Evolutionary conservation across 2,888 invertebrate species (phyloP), one percentile per base, ranked within the genome.

Genomic region (Parnassius mnemosyne): DNA sequence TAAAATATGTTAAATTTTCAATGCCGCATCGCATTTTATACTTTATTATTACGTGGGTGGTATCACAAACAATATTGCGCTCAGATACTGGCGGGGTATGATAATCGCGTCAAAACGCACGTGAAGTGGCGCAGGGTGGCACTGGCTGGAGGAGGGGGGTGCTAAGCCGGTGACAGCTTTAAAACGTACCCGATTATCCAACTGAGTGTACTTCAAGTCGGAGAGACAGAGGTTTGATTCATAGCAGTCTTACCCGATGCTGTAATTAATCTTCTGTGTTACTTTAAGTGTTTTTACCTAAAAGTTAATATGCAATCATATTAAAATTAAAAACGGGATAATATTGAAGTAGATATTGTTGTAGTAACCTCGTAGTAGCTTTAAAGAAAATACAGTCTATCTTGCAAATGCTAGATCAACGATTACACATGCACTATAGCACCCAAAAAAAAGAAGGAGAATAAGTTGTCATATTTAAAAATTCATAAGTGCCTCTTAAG

Each of bases 71-170:
- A 88, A 89, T 89, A 90, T 89, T 87, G 89, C 86, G 82, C 85
- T 77, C 83, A 87, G 89, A 89, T 89, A 87, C 86, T 79, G 86
- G 71, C 84, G 80, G 86, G 84, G 87, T 88, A 89, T 89, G 89
- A 89, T 91, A 91, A 91, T 91, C 90, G 89, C 89, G 89, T 91
- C 89, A 91, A 90, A 90, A 90, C 89, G 90, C 89, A 89, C 89
- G 88, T 89, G 88, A 87, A 89, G 89, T 84, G 83, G 80, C 80
- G 74, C 76, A 70, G 71, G 72, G 67, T 67, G 69, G 68, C 67
- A 66, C 64, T 61, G 53, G 60, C 54, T 44, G 9, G 59, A 41
- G 71, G 42, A 53, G 58, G 69, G 70, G 64, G 69, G 71, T 65
- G 78, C 81, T 89, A 89, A 90, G 90, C 88, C 83, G 83, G 82